Conservation (phyloP, 2,797 vertebrate species). For the Taeniopygia guttata region DNA sequence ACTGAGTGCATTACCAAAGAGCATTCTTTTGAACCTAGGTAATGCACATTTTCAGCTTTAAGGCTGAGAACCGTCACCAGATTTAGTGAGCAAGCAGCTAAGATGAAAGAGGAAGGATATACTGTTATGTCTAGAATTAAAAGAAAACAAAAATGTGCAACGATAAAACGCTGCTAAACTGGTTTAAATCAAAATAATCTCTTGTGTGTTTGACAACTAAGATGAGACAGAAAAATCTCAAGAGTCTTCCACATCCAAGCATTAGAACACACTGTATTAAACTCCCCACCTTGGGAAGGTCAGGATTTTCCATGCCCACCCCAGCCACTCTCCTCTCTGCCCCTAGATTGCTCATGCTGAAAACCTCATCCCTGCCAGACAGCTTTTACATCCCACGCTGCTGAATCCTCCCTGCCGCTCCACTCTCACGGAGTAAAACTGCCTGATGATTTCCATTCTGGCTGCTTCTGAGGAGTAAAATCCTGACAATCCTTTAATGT, state of each 20-base stretch:
- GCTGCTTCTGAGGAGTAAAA: neutral
- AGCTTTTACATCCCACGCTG: neutral
- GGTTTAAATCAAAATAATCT: neutral
- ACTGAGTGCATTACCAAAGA: neutral
- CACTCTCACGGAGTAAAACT: rapidly evolving
- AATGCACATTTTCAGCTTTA: constrained; percentile 4
- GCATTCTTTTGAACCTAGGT: neutral
- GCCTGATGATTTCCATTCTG: neutral
- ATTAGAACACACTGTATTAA: neutral
- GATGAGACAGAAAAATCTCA: neutral
- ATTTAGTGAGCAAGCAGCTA: neutral
- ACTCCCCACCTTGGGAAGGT: neutral
- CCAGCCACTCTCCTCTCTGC: neutral
- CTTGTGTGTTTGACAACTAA: neutral
- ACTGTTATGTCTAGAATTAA: neutral
- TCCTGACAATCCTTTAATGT: neutral
- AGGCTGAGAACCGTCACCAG: neutral
- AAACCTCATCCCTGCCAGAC: neutral
- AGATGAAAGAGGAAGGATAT: neutral
- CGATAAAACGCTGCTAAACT: neutral
- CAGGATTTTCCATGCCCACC: neutral
- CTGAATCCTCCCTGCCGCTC: neutral
- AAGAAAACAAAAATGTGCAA: constrained; percentile 2
- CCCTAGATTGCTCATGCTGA: rapidly evolving
- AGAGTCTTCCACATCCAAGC: neutral